Evolutionary conservation across 1,140 invertebrate species (phyloP).

Genomic region (Dreissena rostriformis): DNA sequence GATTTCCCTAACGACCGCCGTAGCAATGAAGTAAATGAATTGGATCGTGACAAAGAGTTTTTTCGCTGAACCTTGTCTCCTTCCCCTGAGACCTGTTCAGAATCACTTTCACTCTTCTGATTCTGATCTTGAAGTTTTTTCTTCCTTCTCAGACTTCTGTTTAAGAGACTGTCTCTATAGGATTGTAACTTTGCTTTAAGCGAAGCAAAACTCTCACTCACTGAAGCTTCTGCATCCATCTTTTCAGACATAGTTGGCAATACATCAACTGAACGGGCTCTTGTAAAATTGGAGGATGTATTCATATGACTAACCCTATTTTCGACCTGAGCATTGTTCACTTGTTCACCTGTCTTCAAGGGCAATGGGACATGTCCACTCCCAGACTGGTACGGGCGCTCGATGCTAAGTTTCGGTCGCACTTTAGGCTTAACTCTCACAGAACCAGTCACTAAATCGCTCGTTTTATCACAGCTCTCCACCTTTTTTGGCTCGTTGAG

Average conservation of each 20-base stretch:
- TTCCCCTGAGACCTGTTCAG: slow-evolving; percentile 33
- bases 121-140: slow-evolving; percentile 33
- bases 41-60: slow-evolving; percentile 65
- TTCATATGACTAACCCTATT: not conserved
- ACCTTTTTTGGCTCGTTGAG: slow-evolving; percentile 25
- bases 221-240: slow-evolving; percentile 43
- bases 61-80: slow-evolving; percentile 47
- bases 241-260: slow-evolving; percentile 49
- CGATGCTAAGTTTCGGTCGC: slow-evolving; percentile 39
- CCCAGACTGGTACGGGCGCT: not conserved
- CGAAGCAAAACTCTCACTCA: slow-evolving; percentile 72
- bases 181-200: slow-evolving; percentile 76
- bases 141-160: slow-evolving; percentile 58
- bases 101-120: slow-evolving; percentile 11
- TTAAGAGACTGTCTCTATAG: slow-evolving; percentile 74
- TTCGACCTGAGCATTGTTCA: not conserved
- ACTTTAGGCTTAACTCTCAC: slow-evolving; percentile 43
- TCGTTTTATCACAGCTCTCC: slow-evolving; percentile 15
- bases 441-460: slow-evolving; percentile 47
- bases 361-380: slow-evolving; percentile 40
- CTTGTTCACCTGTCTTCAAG: slow-evolving; percentile 27
- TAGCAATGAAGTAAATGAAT: slow-evolving; percentile 67
- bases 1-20: slow-evolving; percentile 32
- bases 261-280: slow-evolving; percentile 64
- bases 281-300: slow-evolving; percentile 36